A percentile compares a stretch with the other conserved stretches of the same genome.
phyloP scores from a whole-genome alignment of 2,888 invertebrate genomes.

The Pogonocherus hispidulus region DNA sequence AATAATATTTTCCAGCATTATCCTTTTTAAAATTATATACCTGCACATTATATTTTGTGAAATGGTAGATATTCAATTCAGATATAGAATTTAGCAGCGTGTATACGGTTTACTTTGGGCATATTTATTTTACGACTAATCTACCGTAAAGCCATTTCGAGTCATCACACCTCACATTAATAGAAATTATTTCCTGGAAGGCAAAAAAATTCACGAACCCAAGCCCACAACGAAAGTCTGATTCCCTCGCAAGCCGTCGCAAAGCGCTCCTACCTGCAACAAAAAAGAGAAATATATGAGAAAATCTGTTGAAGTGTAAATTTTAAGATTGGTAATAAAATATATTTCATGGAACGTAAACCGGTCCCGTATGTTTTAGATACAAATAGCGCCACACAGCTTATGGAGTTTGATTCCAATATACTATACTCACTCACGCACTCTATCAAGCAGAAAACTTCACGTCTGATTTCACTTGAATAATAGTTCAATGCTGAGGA shows the following conservation, averaged over 20 bases:
- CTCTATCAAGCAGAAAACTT: constrained; percentile 65
- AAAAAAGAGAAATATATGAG: constrained; percentile 52
- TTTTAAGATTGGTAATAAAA: constrained; percentile 54
- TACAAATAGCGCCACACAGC: constrained; percentile 38
- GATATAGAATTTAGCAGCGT: no score
- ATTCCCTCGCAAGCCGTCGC: background rate
- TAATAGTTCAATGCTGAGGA: constrained; percentile 64
- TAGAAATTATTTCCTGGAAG: background rate
- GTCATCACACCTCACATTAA: background rate
- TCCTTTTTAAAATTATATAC: no score
- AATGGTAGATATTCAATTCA: no score
- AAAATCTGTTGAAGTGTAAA: constrained; percentile 55
- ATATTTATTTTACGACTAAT: background rate
- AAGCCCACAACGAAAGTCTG: background rate
- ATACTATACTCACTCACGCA: constrained; percentile 60
- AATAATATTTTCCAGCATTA: no score
- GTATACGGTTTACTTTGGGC: no score
- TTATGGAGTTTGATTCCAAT: constrained; percentile 42
- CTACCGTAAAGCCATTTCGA: background rate
- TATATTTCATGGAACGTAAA: constrained; percentile 53
- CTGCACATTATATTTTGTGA: no score
- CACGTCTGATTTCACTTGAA: constrained; percentile 67
- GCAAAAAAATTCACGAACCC: constrained; percentile 12
- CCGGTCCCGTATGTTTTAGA: constrained; percentile 45
- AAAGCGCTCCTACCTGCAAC: constrained; percentile 52